phyloP scores from a whole-genome alignment of 2,888 invertebrate species.

The Nipponacmea schrenckii region DNA sequence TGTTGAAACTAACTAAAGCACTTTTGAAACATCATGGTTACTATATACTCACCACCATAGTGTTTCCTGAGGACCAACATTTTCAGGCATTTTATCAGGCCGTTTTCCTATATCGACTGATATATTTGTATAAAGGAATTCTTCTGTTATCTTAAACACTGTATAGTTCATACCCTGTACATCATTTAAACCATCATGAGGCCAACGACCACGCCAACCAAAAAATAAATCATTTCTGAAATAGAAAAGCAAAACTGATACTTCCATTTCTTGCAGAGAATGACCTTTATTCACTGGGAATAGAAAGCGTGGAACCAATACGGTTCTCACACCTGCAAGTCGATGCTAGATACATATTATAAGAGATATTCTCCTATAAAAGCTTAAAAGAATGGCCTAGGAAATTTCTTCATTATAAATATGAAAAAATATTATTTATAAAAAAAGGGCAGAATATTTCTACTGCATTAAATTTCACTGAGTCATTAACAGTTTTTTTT shows the following conservation, averaged over 20 bases:
- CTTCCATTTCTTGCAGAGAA: background rate
- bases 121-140: conserved; percentile 69
- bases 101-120: conserved; percentile 70
- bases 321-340: no score
- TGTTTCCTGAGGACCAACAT: background rate
- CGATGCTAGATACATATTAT: no score
- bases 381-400: no score
- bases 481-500: no score
- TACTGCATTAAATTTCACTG: no score
- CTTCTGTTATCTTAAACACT: conserved; percentile 54
- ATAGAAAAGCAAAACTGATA: conserved; percentile 13
- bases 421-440: no score
- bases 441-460: no score
- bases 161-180: conserved; percentile 62
- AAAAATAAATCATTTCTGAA: conserved; percentile 54
- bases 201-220: conserved; percentile 58
- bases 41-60: background rate
- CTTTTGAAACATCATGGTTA: no score
- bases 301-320: background rate
- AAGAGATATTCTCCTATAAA: no score
- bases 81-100: conserved; percentile 33
- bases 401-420: no score
- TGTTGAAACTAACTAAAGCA: no score
- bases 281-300: background rate
- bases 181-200: conserved; percentile 69